phyloP scores from a whole-genome alignment of 2,888 invertebrate genomes.

The Amiota mariae region DNA sequence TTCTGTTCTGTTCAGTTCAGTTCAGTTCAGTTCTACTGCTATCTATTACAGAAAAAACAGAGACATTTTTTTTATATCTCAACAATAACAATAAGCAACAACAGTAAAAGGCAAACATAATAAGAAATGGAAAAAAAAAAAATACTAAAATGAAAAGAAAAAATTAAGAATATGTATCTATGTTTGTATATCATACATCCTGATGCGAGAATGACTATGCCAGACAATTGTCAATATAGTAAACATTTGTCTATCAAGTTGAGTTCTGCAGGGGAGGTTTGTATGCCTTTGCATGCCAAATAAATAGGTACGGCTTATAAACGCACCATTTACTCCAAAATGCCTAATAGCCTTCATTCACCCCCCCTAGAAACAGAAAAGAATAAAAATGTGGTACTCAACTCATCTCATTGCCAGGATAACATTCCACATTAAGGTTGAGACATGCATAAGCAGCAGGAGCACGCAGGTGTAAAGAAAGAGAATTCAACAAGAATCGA shows the following conservation, averaged over 20 bases:
- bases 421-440: neutral
- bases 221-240: constrained; percentile 20
- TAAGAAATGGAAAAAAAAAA: constrained; percentile 9
- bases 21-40: too few species aligned
- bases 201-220: neutral
- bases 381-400: too few species aligned
- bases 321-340: constrained; percentile 16
- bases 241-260: neutral
- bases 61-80: too few species aligned
- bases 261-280: neutral
- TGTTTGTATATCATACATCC: constrained; percentile 19
- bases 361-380: neutral
- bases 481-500: neutral
- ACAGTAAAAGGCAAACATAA: constrained; percentile 21
- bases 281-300: constrained; percentile 21
- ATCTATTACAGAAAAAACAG: too few species aligned
- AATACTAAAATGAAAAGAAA: constrained; percentile 2
- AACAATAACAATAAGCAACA: constrained; percentile 19
- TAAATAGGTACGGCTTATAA: constrained; percentile 21
- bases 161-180: neutral
- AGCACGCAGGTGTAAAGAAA: neutral
- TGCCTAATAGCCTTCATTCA: neutral
- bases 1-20: too few species aligned
- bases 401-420: too few species aligned
- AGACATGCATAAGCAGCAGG: neutral